Evolutionary conservation across 1,140 invertebrate genomes (phyloP).

Genomic region (Cepaea nemoralis): DNA sequence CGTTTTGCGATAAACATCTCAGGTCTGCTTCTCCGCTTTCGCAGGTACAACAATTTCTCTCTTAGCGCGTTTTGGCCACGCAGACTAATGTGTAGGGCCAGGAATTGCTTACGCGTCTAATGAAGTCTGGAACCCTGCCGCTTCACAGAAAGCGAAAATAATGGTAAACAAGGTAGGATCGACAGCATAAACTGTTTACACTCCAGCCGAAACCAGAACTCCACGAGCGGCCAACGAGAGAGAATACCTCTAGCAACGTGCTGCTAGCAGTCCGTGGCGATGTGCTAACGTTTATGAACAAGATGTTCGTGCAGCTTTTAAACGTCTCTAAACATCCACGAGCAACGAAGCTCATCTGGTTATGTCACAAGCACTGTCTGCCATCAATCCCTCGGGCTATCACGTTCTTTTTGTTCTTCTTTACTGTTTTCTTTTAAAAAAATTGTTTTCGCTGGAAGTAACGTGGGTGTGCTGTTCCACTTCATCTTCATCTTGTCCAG

Average conservation of each 20-base stretch:
- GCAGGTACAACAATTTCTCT: constrained; percentile 15
- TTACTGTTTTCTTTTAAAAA: not conserved
- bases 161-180: constrained; percentile 21
- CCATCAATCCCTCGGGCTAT: not conserved
- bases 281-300: constrained; percentile 37
- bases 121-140: constrained; percentile 16
- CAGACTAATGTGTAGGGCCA: constrained; percentile 3
- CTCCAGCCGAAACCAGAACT: constrained; percentile 1
- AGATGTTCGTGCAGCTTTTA: constrained; percentile 34
- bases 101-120: constrained; percentile 31
- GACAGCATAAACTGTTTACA: constrained; percentile 23
- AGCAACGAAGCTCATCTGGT: constrained; percentile 17
- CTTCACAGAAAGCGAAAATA: constrained; percentile 29
- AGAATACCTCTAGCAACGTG: not conserved
- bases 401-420: not conserved
- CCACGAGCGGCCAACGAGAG: not conserved
- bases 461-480: not conserved
- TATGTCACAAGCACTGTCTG: constrained; percentile 13
- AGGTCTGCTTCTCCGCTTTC: not conserved
- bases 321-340: constrained; percentile 33
- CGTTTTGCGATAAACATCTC: not conserved
- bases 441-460: not conserved
- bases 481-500: not conserved
- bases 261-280: not conserved
- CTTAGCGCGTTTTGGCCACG: constrained; percentile 11